Percentiles rank a stretch among this genome's conserved stretches.
These are phyloP conservation scores for Invenusta paracnida DNA, from an alignment of 2,888 invertebrate genomes.

Conservation along the genomic window DNA sequence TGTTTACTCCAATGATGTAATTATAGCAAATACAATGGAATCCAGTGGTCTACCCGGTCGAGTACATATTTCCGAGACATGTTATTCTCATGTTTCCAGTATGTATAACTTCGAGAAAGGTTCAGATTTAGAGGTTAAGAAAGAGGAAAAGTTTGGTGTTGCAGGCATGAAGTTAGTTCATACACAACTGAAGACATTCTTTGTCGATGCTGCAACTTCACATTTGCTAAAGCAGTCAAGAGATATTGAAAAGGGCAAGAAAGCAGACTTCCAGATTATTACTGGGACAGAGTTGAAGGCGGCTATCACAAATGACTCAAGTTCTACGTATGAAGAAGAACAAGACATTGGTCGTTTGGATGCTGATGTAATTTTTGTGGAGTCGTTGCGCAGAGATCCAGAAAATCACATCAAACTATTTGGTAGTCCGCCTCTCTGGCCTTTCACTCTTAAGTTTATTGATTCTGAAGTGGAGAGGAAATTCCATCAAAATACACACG, in stretches of 20 bases:
- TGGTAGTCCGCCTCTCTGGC: not conserved
- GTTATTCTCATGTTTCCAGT: constrained; percentile 61
- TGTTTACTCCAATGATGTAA: constrained; percentile 95
- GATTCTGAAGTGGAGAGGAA: not conserved
- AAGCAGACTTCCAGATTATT: not conserved
- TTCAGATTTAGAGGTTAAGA: constrained; percentile 24
- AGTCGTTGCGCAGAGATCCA: constrained; percentile 8
- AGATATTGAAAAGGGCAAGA: no score
- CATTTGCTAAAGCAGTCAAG: not conserved
- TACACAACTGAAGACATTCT: constrained; percentile 33
- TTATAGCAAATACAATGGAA: constrained; percentile 88
- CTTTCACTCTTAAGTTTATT: not conserved
- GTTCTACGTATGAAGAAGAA: no score
- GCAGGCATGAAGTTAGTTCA: not conserved
- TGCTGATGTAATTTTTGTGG: not conserved
- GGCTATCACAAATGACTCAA: not conserved
- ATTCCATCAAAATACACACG: not conserved
- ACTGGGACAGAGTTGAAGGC: not conserved
- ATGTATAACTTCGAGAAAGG: constrained; percentile 20
- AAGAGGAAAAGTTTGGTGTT: not conserved
- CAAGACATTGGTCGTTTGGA: not conserved
- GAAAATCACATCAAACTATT: not conserved
- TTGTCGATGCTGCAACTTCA: constrained; percentile 33
- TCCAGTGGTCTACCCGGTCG: constrained; percentile 74
- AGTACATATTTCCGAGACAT: constrained; percentile 79